phyloP scores from a whole-genome alignment of 1,140 invertebrate species.

The Aethina tumida region DNA sequence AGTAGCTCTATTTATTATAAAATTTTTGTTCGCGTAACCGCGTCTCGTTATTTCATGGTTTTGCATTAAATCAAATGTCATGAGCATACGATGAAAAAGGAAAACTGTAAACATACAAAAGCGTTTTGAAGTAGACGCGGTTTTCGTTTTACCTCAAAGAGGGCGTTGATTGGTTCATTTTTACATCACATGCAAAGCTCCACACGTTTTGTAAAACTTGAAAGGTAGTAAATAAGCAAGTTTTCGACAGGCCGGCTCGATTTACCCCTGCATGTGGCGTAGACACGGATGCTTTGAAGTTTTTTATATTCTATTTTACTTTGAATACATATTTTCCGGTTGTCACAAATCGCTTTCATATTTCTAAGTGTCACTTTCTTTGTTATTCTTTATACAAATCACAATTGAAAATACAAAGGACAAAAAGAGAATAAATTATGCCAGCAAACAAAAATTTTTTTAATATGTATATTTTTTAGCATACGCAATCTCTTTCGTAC shows the following conservation, averaged over 20 bases:
- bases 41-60: slow-evolving; percentile 18
- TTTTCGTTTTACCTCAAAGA: slow-evolving; percentile 19
- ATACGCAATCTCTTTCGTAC: too few relatives aligned
- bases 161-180: slow-evolving; percentile 21
- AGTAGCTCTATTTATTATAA: too few relatives aligned
- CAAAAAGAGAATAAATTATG: too few relatives aligned
- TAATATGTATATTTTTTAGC: too few relatives aligned
- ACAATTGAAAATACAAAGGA: too few relatives aligned
- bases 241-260: slow-evolving; percentile 18
- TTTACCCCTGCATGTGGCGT: slow-evolving; percentile 17
- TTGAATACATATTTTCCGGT: slow-evolving; percentile 20
- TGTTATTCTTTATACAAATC: too few relatives aligned
- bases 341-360: too few relatives aligned
- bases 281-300: slow-evolving; percentile 21
- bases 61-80: slow-evolving; percentile 22
- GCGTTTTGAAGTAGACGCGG: slow-evolving; percentile 13
- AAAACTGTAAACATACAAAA: slow-evolving; percentile 15
- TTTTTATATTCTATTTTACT: slow-evolving; percentile 17
- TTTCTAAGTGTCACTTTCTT: too few relatives aligned
- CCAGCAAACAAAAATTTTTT: too few relatives aligned
- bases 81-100: slow-evolving; percentile 14
- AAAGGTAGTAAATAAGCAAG: slow-evolving; percentile 26
- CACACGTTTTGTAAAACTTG: slow-evolving; percentile 15
- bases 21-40: too few relatives aligned
- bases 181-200: slow-evolving; percentile 21